Base-by-base conservation (phyloP, 2,113 vertebrate species). In the Burhinus oedicnemus region DNA sequence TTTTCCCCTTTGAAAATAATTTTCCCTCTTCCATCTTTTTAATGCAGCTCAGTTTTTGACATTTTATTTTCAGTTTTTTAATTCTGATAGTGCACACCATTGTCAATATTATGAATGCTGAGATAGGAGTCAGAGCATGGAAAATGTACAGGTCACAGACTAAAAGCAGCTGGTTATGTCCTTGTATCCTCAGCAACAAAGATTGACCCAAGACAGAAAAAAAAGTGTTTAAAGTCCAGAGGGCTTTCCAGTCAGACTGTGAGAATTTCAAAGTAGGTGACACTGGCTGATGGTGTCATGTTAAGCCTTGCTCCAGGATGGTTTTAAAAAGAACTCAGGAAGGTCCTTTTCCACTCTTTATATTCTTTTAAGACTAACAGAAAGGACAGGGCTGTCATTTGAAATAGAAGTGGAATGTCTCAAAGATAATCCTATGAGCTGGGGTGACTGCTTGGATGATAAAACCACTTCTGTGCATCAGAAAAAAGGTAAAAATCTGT, bases 341-440 rank as follows among this genome's bases (percentile, higher is more conserved):
- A 90, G 92, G 71, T 83, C 79, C 45, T 91, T 97, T 92, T 94
- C 82, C 60, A 93, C 6, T 21, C 58, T 52, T 90, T 78, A 79
- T 60, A 65, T 95, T 96, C 87, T 95, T 97, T 87, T 93, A 83
- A 96, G 94, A 89, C 58, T 40, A 89, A 83, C 13, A 87, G 92
- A 95, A 96, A 88, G 91, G 90, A 95, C 55, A 47, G 76, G 83
- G 65, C 90, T 97, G 97, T 96, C 94, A 95, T 90, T 58, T 94
- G 93, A 96, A 96, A 95, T 90, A 72, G 69, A 95, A 95, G 62
- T 58, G 72, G 85, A 90, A 90, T 66, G 44, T 72, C 91, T 96
- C 81, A 80, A 55, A 84, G 87, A 92, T 96, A 97, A 97, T 96
- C 94, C 92, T 87, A 11, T 84, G 93, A 94, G 87, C 83, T 80